These are phyloP conservation scores for Teleiodes luculella DNA, from an alignment of 2,888 invertebrate genomes.

Conservation along the genomic window DNA sequence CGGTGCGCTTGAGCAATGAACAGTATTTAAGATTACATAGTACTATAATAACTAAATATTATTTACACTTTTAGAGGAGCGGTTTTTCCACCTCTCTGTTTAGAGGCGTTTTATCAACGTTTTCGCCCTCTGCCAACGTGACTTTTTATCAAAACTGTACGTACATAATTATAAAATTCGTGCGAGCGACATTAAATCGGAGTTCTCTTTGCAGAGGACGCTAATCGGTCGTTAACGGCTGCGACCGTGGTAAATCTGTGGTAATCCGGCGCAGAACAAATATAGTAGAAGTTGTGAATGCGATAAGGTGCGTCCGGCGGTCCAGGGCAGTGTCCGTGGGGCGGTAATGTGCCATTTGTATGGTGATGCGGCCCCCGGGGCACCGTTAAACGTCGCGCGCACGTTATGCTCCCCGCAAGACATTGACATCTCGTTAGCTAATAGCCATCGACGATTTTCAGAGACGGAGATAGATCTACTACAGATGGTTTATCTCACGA, in stretches of 20 bases:
- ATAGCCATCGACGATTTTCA: slow-evolving; percentile 1
- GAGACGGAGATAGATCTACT: neutral
- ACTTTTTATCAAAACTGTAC: neutral
- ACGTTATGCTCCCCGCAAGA: slow-evolving; percentile 24
- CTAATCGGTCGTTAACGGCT: slow-evolving; percentile 67
- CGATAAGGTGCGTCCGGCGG: slow-evolving; percentile 73
- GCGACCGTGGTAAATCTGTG: slow-evolving; percentile 74
- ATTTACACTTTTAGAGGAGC: too few relatives aligned
- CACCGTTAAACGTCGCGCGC: slow-evolving; percentile 9
- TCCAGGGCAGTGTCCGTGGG: slow-evolving; percentile 36
- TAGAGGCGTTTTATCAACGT: too few relatives aligned
- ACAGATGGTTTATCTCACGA: too few relatives aligned
- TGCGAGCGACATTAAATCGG: slow-evolving; percentile 58
- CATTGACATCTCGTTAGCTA: slow-evolving; percentile 20
- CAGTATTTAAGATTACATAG: too few relatives aligned
- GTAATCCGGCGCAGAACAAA: slow-evolving; percentile 73
- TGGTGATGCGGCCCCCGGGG: slow-evolving; percentile 55
- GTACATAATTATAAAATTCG: slow-evolving; percentile 41
- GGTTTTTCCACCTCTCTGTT: too few relatives aligned
- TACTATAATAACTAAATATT: too few relatives aligned
- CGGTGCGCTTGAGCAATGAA: too few relatives aligned
- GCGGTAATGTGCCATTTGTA: slow-evolving; percentile 75
- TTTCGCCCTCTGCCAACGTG: neutral
- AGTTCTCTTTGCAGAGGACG: slow-evolving; percentile 71
- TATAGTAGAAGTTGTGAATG: slow-evolving; percentile 54